Percentiles rank a stretch among this genome's conserved stretches.
These are phyloP conservation scores for Drosophila ercepeae DNA, from an alignment of 1,140 invertebrate species.

Conservation along the genomic window DNA sequence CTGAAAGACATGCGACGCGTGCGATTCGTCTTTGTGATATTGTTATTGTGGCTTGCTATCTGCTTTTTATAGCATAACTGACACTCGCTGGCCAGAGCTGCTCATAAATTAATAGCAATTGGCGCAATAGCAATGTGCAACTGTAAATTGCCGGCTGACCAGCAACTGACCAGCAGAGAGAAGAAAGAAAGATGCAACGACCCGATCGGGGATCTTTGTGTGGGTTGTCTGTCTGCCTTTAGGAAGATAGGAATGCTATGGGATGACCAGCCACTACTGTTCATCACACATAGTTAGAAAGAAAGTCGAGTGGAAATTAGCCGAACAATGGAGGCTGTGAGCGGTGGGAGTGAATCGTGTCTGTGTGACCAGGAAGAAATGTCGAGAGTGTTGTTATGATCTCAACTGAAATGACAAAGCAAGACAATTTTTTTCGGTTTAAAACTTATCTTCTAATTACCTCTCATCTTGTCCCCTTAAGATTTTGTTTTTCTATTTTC, in stretches of 20 bases:
- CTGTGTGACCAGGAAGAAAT: constrained; percentile 39
- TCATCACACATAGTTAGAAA: constrained; percentile 44
- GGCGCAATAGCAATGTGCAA: constrained; percentile 42
- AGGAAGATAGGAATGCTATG: constrained; percentile 31
- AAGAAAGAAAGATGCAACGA: constrained; percentile 50
- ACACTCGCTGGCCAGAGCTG: constrained; percentile 36
- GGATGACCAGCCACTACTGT: constrained; percentile 13
- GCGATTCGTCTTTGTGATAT: constrained; percentile 36
- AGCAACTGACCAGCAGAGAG: constrained; percentile 35
- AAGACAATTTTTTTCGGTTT: background rate
- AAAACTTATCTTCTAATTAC: background rate
- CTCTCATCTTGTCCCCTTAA: background rate
- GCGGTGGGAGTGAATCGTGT: constrained; percentile 24
- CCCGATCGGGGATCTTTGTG: constrained; percentile 42
- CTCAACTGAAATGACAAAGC: background rate
- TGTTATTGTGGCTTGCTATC: constrained; percentile 24
- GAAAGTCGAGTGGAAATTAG: constrained; percentile 48
- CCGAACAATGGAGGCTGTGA: constrained; percentile 36
- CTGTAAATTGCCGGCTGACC: constrained; percentile 38
- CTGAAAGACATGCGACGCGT: constrained; percentile 29
- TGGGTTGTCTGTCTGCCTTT: constrained; percentile 27
- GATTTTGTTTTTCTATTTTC: background rate
- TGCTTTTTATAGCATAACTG: constrained; percentile 38
- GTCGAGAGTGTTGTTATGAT: constrained; percentile 33
- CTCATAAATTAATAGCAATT: constrained; percentile 51